Conservation (phyloP, 1,140 invertebrate species). For the Centruroides sculpturatus region DNA sequence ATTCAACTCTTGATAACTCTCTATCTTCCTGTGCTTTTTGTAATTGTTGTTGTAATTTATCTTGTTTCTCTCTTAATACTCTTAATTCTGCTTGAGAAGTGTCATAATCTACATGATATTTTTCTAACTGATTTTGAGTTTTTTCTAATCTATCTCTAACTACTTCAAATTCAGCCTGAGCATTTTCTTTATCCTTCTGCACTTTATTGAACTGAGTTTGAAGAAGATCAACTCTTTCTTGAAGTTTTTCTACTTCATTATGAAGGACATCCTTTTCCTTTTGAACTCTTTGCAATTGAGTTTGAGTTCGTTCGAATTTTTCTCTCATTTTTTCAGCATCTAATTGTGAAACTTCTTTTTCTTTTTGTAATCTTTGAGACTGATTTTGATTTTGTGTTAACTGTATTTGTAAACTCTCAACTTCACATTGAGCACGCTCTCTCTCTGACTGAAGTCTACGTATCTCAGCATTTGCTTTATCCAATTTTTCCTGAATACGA, state of each 20-base stretch:
- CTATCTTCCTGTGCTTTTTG: constrained; percentile 75
- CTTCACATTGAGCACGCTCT: constrained; percentile 65
- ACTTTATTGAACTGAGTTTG: constrained; percentile 62
- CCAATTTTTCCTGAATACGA: constrained; percentile 71
- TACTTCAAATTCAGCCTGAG: constrained; percentile 67
- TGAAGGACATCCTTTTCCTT: constrained; percentile 71
- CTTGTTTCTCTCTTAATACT: constrained; percentile 77
- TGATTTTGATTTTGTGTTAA: constrained; percentile 67
- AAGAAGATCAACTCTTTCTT: constrained; percentile 63
- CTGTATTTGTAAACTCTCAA: constrained; percentile 72
- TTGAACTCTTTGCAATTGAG: constrained; percentile 56
- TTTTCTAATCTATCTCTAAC: constrained; percentile 79
- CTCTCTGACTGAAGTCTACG: constrained; percentile 61
- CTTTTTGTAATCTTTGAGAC: constrained; percentile 70
- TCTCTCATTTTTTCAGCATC: constrained; percentile 73
- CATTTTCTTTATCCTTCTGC: constrained; percentile 65
- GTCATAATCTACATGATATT: constrained; percentile 58
- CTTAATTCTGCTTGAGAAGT: constrained; percentile 72
- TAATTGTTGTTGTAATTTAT: constrained; percentile 61
- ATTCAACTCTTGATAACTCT: constrained; percentile 72
- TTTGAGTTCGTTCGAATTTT: constrained; percentile 69
- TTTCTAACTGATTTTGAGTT: constrained; percentile 28
- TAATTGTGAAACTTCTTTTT: constrained; percentile 64
- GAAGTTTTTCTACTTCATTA: constrained; percentile 61
- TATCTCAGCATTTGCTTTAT: constrained; percentile 65